Evolutionary conservation across 2,113 vertebrate species (phyloP).

Genomic region (human): DNA sequence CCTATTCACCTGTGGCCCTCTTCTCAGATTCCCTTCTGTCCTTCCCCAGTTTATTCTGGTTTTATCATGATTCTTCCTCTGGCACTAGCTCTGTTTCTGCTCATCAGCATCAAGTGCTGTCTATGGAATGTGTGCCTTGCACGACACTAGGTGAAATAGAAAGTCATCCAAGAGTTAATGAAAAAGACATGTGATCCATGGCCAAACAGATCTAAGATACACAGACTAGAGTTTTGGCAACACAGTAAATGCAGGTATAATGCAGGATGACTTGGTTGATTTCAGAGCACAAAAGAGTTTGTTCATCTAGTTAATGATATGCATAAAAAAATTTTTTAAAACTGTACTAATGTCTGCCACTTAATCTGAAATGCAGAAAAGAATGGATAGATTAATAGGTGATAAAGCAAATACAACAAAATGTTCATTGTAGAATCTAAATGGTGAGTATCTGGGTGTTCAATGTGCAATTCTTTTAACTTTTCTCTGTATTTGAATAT

Average conservation of each 20-base stretch:
- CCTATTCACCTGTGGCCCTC: background rate
- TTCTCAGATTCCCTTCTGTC: background rate
- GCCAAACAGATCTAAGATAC: conserved; percentile 25
- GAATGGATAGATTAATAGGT: background rate
- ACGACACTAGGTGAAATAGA: conserved; percentile 19
- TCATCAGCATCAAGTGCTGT: conserved; percentile 20
- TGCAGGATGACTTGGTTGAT: conserved; percentile 15
- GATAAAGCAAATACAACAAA: conserved; percentile 26
- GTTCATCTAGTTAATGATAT: conserved; percentile 51
- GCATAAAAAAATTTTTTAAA: conserved; percentile 34
- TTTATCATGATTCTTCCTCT: background rate
- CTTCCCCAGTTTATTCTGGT: background rate
- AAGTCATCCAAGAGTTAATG: conserved; percentile 41
- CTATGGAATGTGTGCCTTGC: conserved; percentile 11
- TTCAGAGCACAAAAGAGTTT: conserved; percentile 56
- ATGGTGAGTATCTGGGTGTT: background rate
- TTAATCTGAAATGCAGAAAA: conserved; percentile 48
- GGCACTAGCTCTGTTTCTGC: conserved; percentile 36
- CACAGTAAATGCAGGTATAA: conserved; percentile 40
- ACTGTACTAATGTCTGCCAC: background rate
- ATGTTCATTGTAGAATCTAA: conserved; percentile 31
- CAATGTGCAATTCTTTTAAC: background rate
- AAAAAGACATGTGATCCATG: background rate
- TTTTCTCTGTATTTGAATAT: conserved; percentile 31
- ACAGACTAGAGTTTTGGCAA: conserved; percentile 15